Evolutionary conservation across 2,888 invertebrate species (phyloP).

Genomic region (Miltochrista miniata): DNA sequence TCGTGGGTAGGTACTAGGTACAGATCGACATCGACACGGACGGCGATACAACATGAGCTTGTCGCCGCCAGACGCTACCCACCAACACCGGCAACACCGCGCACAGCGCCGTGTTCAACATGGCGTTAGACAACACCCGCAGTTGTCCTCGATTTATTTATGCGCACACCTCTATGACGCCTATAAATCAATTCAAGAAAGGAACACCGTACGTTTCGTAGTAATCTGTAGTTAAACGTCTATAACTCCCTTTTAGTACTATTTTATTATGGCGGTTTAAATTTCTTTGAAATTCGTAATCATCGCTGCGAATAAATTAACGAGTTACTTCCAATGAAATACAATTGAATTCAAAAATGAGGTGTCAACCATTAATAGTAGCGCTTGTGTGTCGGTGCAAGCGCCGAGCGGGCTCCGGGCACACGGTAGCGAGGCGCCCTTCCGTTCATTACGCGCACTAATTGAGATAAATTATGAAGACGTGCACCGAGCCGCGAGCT

Average conservation of each 20-base stretch:
- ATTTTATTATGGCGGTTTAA: not conserved
- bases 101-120: constrained; percentile 63
- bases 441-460: constrained; percentile 77
- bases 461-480: constrained; percentile 82
- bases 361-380: constrained; percentile 39
- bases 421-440: constrained; percentile 55
- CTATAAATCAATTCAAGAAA: constrained; percentile 6
- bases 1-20: constrained; percentile 1
- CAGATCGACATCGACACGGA: constrained; percentile 17
- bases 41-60: constrained; percentile 22
- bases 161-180: not conserved
- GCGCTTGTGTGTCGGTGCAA: constrained; percentile 33
- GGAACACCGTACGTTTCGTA: not conserved
- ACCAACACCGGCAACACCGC: constrained; percentile 17
- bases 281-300: not conserved
- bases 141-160: constrained; percentile 29
- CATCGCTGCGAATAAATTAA: not conserved
- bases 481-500: constrained; percentile 69
- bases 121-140: constrained; percentile 45
- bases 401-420: too few relatives aligned
- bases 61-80: constrained; percentile 25
- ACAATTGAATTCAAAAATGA: constrained; percentile 37
- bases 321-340: constrained; percentile 19
- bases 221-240: not conserved
- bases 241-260: not conserved